Conservation (phyloP, 2,888 invertebrate species). For the Xanthorhoe spadicearia region DNA sequence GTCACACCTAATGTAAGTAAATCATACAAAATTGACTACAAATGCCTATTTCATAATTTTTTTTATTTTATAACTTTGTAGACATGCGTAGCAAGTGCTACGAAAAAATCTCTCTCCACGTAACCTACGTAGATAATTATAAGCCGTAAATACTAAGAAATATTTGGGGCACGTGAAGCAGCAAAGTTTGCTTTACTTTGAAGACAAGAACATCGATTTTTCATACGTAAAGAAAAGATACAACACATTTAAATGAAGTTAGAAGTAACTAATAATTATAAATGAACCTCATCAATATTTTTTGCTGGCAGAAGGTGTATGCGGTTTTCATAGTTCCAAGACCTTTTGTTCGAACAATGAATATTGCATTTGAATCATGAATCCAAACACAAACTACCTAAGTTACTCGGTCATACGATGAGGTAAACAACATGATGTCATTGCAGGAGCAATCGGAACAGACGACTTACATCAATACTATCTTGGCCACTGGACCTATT, state of each 20-base stretch:
- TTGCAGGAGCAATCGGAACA: conserved; percentile 88
- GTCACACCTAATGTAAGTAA: conserved; percentile 83
- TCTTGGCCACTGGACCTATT: conserved; percentile 90
- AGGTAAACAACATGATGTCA: conserved; percentile 64
- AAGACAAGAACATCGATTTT: too few species aligned
- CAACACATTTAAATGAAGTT: too few species aligned
- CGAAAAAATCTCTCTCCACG: too few species aligned
- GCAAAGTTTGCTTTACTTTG: too few species aligned
- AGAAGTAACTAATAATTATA: too few species aligned
- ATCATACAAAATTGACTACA: background rate
- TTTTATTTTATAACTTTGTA: background rate
- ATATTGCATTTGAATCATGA: conserved; percentile 33
- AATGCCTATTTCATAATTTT: background rate
- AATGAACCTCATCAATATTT: background rate
- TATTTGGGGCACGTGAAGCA: too few species aligned
- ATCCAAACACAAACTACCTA: conserved; percentile 38
- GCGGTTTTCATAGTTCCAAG: background rate
- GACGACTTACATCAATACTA: conserved; percentile 87
- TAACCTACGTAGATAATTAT: too few species aligned
- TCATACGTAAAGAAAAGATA: too few species aligned
- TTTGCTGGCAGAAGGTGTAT: background rate
- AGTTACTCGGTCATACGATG: conserved; percentile 37
- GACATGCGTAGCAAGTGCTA: too few species aligned
- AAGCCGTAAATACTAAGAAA: too few species aligned
- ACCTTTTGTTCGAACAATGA: conserved; percentile 9